Evolutionary conservation across 53 echinoderm and acorn worm species (phyloP), one percentile per base, ranked within the genome.

Genomic region (Antedon mediterranea): DNA sequence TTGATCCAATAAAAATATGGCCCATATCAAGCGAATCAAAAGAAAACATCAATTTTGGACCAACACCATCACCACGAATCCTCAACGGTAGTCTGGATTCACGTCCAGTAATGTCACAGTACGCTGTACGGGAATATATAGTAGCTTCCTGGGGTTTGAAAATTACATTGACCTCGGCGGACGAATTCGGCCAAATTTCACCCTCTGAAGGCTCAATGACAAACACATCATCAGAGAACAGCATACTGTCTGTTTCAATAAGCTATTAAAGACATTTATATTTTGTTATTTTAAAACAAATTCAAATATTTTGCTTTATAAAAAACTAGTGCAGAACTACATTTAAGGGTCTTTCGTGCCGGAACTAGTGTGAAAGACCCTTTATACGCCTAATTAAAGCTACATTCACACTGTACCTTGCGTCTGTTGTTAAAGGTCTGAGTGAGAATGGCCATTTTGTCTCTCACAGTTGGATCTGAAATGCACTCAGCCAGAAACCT

Each of bases 161-260:
- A 79, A 98, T 80, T 26, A 98, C 83, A 71, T 81, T 90, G 76
- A 98, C 82, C 75, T 93, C 98, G 41, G 88, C 81, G 8, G 84
- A 79, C 0, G 98, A 92, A 76, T 98, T 98, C 31, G 98, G 98
- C 98, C 98, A 98, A 27, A 98, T 86, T 82, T 93, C 93, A 26
- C 92, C 98, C 84, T 98, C 90, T 73, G 82, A 78, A 3, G 98
- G 98, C 81, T 90, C 85, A 30, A 98, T 86, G 71, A 82, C 73
- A 86, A 93, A 98, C 23, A 90, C 98, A 20, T 85, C 86, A 72
- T 98, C 98, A 0, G 89, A 82, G 83, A 93, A 98, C 41, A 88
- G 77, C 92, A 98, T 84, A 32, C 82, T 88, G 84, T 98, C 90
- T 30, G 83, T 78, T 37, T 90, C 85, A 3, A 92, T 88, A 82